phyloP scores from a whole-genome alignment of 2,888 invertebrate genomes.

The Mechanitis mazaeus region DNA sequence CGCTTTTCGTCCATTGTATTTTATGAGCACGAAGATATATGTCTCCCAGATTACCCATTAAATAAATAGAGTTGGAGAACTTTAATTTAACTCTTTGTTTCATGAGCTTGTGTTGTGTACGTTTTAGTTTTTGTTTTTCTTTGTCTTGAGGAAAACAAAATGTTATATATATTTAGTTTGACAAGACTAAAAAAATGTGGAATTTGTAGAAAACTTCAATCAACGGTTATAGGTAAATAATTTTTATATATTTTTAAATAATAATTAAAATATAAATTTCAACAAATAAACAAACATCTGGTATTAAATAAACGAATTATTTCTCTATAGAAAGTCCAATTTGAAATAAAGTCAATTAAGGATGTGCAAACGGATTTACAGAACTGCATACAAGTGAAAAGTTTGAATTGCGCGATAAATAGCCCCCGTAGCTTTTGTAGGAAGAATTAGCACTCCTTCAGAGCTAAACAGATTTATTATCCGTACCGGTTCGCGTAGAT shows the following conservation, averaged over 20 bases:
- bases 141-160: background rate
- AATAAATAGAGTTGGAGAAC: slow-evolving; percentile 17
- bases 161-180: background rate
- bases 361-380: slow-evolving; percentile 52
- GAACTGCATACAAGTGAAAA: slow-evolving; percentile 55
- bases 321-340: background rate
- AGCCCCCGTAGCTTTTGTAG: slow-evolving; percentile 57
- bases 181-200: too few species aligned
- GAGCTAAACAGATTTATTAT: slow-evolving; percentile 69
- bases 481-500: slow-evolving; percentile 58
- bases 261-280: background rate
- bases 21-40: slow-evolving; percentile 19
- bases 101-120: slow-evolving; percentile 11
- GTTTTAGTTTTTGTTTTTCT: background rate
- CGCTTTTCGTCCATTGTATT: slow-evolving; percentile 30
- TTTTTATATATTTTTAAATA: too few species aligned
- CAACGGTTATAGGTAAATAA: too few species aligned
- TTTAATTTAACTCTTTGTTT: slow-evolving; percentile 14
- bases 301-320: background rate
- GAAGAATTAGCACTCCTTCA: slow-evolving; percentile 65
- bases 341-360: slow-evolving; percentile 38
- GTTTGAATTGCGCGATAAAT: slow-evolving; percentile 56
- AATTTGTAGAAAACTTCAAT: too few species aligned
- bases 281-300: background rate
- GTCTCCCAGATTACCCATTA: slow-evolving; percentile 18